A percentile compares a stretch with the other conserved stretches of the same genome.
Evolutionary conservation across 2,888 invertebrate genomes (phyloP).

Genomic region (Bellardia bayeri): DNA sequence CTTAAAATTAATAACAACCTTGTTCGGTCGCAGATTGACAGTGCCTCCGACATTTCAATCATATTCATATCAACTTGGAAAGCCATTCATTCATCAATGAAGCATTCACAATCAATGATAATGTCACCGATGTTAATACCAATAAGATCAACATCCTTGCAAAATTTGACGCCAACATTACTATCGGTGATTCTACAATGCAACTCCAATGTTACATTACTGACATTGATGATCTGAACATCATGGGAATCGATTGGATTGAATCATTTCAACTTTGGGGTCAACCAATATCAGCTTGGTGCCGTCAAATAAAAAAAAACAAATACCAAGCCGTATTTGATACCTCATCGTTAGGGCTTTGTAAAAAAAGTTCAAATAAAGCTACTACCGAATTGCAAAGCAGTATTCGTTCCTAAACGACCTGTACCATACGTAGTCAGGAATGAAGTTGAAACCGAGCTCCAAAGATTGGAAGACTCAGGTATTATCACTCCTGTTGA

Average conservation of each 20-base stretch:
- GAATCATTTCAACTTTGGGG: slow-evolving; percentile 28
- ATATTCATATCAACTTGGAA: slow-evolving; percentile 57
- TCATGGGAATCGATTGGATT: slow-evolving; percentile 39
- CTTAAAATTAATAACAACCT: not conserved
- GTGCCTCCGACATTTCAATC: slow-evolving; percentile 62
- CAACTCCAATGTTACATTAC: slow-evolving; percentile 22
- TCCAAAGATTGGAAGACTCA: slow-evolving; percentile 61
- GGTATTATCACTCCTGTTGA: slow-evolving; percentile 71
- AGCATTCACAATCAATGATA: slow-evolving; percentile 34
- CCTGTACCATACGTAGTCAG: slow-evolving; percentile 72
- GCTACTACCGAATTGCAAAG: slow-evolving; percentile 4
- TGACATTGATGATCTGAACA: slow-evolving; percentile 3
- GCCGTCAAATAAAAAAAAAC: slow-evolving; percentile 22
- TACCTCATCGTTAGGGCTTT: slow-evolving; percentile 3
- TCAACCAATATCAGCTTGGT: slow-evolving; percentile 23
- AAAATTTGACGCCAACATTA: too few relatives aligned
- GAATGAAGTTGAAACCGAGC: slow-evolving; percentile 60
- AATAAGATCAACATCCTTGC: too few relatives aligned
- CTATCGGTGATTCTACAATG: not conserved
- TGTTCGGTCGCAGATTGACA: slow-evolving; percentile 45
- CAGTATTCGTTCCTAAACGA: slow-evolving; percentile 55
- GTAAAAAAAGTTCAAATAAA: slow-evolving; percentile 15
- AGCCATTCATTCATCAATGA: slow-evolving; percentile 28
- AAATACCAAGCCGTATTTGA: slow-evolving; percentile 26
- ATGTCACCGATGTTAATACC: slow-evolving; percentile 33